Base-by-base conservation (phyloP, 1,140 invertebrate genomes). In the Heliconius eleuchia region DNA sequence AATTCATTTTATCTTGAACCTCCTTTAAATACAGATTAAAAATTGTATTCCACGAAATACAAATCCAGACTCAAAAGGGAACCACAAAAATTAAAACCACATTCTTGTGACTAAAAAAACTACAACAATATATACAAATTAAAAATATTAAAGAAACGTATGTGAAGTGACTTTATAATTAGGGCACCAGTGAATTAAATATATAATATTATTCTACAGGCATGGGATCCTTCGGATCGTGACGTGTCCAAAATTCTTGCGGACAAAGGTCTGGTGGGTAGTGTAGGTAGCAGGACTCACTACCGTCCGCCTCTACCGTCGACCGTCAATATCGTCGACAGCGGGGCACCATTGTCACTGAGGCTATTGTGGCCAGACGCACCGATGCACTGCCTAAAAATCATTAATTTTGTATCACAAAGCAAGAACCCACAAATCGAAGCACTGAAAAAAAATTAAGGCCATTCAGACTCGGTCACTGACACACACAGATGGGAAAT, bases 381-480 rank as follows among this genome's bases (percentile, higher is more conserved):
- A 85, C 84, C 87, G 85, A 84, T 87, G 89, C 89, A 87, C 90
- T 92, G 91, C 89, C 92, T 90, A 92, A 93, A 94, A 94, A 94
- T 94, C 93, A 94, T 94, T 94, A 94, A 94, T 94, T 94, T 93
- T 91, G 84, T 88, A 94, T 89, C 91, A 93, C 93, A 94, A 94
- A 93, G 93, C 89, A 85, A 88, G 91, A 92, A 94, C 92, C 89
- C 92, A 94, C 92, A 93, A 92, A 94, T 94, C 91, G 90, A 93
- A 88, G 84, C 81, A 78, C 87, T 89, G 86, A 94, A 91, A 92
- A 57, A 92, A 93, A 94, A 89, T 89, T 89, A 88, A 81, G 87
- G 82, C 83, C 89, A 94, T 93, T 92, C 89, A 93, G 84, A 82
- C 85, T 81, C 91, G 91, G 89, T 90, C 89, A 90, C 87, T 90